Evolutionary conservation across 2,797 vertebrate genomes (phyloP).

Genomic region (Hyperoplus lanceolatus): DNA sequence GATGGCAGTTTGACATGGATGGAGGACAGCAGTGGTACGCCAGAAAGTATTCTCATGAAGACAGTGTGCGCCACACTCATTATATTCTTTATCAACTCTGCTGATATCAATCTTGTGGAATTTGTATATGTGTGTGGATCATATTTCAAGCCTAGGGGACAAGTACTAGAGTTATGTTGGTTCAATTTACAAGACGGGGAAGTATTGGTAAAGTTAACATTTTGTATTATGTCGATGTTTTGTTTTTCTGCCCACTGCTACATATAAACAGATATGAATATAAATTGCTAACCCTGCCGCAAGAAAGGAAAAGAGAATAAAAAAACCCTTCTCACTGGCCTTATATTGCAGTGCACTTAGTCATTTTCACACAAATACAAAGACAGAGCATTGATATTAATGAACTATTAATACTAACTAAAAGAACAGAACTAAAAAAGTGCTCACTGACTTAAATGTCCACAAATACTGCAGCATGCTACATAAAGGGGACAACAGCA

Average conservation of each 20-base stretch:
- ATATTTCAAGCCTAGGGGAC: constrained; percentile 35
- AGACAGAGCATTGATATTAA: constrained; percentile 2
- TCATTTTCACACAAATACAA: not conserved
- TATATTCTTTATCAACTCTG: constrained; percentile 71
- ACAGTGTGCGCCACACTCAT: constrained; percentile 53
- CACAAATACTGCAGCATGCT: not conserved
- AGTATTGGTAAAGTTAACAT: not conserved
- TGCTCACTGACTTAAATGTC: not conserved
- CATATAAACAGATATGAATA: not conserved
- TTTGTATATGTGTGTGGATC: constrained; percentile 26
- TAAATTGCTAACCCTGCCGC: constrained; percentile 4
- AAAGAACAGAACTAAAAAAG: constrained; percentile 10
- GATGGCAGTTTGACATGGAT: constrained; percentile 28
- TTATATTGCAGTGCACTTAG: not conserved
- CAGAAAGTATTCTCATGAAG: constrained; percentile 14
- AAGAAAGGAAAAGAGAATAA: constrained; percentile 2
- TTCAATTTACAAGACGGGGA: constrained; percentile 22
- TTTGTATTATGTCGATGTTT: no score
- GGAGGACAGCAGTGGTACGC: constrained; percentile 28
- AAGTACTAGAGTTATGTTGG: constrained; percentile 38
- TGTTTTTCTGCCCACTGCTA: not conserved
- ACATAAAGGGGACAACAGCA: not conserved
- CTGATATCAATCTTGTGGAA: constrained; percentile 45
- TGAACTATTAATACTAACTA: no score
- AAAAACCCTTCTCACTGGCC: not conserved